Percentiles rank a stretch among this genome's conserved stretches.
Conservation (phyloP, 2,113 vertebrate genomes). For the Lontra canadensis region DNA sequence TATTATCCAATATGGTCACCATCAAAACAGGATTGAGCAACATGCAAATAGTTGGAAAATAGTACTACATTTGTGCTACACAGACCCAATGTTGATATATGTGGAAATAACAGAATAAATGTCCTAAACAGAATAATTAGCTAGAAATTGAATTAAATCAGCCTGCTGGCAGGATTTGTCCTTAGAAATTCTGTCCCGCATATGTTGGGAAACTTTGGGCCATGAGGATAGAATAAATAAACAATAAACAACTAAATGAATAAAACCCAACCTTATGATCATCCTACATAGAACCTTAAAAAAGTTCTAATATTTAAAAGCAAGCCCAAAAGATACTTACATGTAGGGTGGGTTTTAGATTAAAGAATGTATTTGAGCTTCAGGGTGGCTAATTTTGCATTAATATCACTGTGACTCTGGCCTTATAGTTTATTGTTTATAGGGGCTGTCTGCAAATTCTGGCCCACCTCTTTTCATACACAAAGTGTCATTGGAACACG, state of each 20-base stretch:
- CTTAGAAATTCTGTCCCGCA: neutral
- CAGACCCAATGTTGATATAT: neutral
- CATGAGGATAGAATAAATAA: neutral
- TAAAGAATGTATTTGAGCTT: slow-evolving; percentile 3
- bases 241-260: neutral
- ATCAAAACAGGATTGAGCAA: neutral
- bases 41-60: neutral
- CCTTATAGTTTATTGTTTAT: neutral
- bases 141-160: neutral
- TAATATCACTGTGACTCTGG: slow-evolving; percentile 7
- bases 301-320: slow-evolving; percentile 15
- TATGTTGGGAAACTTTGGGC: slow-evolving; percentile 15
- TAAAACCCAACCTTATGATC: neutral
- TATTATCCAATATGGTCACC: neutral
- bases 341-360: neutral
- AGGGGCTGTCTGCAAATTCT: neutral
- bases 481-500: neutral
- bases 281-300: neutral
- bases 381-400: neutral
- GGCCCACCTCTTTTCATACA: neutral
- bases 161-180: neutral
- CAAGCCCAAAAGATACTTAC: neutral
- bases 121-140: neutral
- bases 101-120: neutral
- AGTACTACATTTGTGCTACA: neutral